Percentiles rank a stretch among this genome's conserved stretches.
phyloP scores from a whole-genome alignment of 2,797 vertebrate genomes.

The Coilia nasus region DNA sequence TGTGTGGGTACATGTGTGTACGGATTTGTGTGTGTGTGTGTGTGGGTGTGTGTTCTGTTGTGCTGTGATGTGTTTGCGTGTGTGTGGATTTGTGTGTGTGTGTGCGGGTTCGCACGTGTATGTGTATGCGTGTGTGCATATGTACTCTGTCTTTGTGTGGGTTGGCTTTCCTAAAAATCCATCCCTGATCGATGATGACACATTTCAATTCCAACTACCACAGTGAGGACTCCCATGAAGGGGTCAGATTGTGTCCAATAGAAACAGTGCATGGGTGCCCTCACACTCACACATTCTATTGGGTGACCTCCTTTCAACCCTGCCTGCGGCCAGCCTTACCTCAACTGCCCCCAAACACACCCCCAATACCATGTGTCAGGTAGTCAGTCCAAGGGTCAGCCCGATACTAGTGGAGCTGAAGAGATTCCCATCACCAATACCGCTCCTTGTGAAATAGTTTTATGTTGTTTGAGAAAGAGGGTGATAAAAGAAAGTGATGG shows the following conservation, averaged over 20 bases:
- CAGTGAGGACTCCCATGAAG: neutral
- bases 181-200: neutral
- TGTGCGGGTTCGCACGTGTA: neutral
- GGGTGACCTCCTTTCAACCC: too few relatives aligned
- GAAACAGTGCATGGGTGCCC: neutral
- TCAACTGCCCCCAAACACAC: too few relatives aligned
- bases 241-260: neutral
- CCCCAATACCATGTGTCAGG: too few relatives aligned
- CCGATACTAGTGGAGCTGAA: neutral
- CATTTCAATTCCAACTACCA: neutral
- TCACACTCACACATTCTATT: neutral
- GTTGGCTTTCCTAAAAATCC: neutral
- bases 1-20: too few relatives aligned
- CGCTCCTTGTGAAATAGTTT: neutral
- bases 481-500: conserved; percentile 16
- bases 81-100: neutral
- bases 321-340: too few relatives aligned
- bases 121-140: too few relatives aligned
- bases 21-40: too few relatives aligned
- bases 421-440: neutral
- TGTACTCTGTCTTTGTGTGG: too few relatives aligned
- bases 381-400: too few relatives aligned
- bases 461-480: conserved; percentile 27
- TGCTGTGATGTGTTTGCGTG: too few relatives aligned
- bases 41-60: too few relatives aligned